A percentile compares a stretch with the other conserved stretches of the same genome.
phyloP scores from a whole-genome alignment of 2,797 vertebrate genomes.

The Pseudocheirus occidentalis region DNA sequence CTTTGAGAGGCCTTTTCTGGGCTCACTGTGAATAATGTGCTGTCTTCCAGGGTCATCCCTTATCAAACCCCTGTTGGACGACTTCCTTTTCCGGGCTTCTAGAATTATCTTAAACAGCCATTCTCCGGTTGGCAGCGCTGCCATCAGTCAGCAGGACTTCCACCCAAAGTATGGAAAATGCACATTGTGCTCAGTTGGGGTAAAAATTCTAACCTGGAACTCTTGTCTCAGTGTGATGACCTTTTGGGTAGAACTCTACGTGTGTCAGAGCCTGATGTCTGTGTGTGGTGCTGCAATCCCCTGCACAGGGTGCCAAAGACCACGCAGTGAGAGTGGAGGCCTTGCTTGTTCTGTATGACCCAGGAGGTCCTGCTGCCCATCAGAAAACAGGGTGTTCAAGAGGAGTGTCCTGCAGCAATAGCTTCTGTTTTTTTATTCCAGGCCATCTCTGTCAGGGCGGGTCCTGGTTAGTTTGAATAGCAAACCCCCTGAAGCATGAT shows the following conservation, averaged over 20 bases:
- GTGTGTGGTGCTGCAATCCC: not conserved
- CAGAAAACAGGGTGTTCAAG: not conserved
- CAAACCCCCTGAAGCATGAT: not conserved
- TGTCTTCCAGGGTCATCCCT: slow-evolving; percentile 93
- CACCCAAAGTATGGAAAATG: slow-evolving; percentile 93
- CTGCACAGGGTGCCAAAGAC: not conserved
- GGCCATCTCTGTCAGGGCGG: not conserved
- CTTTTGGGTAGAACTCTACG: not conserved
- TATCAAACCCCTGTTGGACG: slow-evolving; percentile 97
- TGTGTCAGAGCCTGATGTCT: not conserved
- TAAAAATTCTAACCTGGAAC: slow-evolving; percentile 79
- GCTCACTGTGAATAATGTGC: slow-evolving; percentile 70
- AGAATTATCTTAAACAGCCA: slow-evolving; percentile 98
- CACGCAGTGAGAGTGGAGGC: not conserved
- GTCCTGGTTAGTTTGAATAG: not conserved
- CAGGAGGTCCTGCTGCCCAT: not conserved
- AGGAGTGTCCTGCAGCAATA: not conserved
- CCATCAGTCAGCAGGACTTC: slow-evolving; percentile 96
- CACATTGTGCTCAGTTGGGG: slow-evolving; percentile 80
- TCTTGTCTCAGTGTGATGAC: slow-evolving; percentile 30
- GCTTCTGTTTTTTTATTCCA: not conserved
- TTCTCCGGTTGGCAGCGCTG: slow-evolving; percentile 92
- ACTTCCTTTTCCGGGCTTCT: slow-evolving; percentile 99
- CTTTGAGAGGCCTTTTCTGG: slow-evolving; percentile 29
- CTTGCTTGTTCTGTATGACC: not conserved